Base-by-base conservation (phyloP, 2,797 vertebrate genomes). In the Halcyon leucocephala region DNA sequence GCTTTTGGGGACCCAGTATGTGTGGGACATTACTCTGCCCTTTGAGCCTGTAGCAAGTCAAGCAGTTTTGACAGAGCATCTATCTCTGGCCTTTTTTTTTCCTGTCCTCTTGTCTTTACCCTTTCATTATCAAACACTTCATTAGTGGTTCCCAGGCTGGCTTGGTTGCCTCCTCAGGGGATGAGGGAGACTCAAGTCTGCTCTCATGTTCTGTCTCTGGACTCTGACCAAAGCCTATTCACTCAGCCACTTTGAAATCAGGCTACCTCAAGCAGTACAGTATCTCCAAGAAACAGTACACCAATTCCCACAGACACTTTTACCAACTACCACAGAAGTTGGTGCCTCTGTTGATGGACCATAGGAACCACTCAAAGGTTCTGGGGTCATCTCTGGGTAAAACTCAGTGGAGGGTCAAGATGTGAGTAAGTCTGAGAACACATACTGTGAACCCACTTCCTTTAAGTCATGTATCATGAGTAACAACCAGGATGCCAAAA, bases 121-220 rank as follows among this genome's bases (percentile, higher is more conserved):
- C 74, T 96, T 93, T 86, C 39, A 46, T 92, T 94, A 95, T 29
- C 35, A 83, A 90, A 91, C 84, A 72, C 72, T 84, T 92, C 54
- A 91, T 95, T 92, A 83, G 79, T 72, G 90, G 89, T 81, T 96
- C 77, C 88, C 54, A 66, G 54, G 35, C 69, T 94, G 74, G 35
- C 35, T 84, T 79, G 26, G n/a, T 86, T 84, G 51, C 51, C 28
- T 91, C 20, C 28, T 55, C n/a, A 6, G 6, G 46, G 66, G 33
- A 69, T 81, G 9, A 86, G 80, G 58, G 52, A 64, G 44, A 54
- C 35, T 84, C 42, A 72, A 67, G 31, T 60, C 69, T 64, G 35
- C 28, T 88, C 35, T 92, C 42, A 37, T 41, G 73, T 87, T 90
- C 69, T 87, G 41, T 60, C 79, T 62, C 52, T 81, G 57, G 62